Conservation (phyloP, 2,797 vertebrate genomes). For the Scyliorhinus canicula region DNA sequence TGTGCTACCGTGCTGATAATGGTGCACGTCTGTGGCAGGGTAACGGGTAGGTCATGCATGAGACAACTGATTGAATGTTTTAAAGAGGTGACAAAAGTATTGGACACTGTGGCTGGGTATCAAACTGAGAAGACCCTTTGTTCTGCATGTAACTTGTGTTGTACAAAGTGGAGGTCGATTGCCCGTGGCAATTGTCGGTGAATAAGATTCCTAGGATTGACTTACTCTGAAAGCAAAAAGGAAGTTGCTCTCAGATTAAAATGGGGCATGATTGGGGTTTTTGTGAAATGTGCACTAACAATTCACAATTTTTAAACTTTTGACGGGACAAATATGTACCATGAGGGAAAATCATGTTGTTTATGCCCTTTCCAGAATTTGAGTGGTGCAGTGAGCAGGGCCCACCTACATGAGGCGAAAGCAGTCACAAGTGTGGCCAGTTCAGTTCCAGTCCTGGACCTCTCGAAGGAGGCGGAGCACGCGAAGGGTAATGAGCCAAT, state of each 20-base stretch:
- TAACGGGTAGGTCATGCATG: too few species aligned
- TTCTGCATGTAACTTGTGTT: too few species aligned
- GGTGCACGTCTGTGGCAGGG: too few species aligned
- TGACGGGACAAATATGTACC: background rate
- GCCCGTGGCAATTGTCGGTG: conserved; percentile 46
- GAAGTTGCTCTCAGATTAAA: background rate
- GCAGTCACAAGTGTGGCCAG: background rate
- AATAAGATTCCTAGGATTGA: conserved; percentile 47
- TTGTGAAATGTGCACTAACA: background rate
- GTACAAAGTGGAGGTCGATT: too few species aligned
- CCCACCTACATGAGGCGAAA: background rate
- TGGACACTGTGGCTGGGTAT: too few species aligned
- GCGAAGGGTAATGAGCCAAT: conserved; percentile 49
- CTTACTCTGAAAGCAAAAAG: conserved; percentile 48
- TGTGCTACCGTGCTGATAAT: too few species aligned
- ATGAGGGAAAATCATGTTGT: background rate
- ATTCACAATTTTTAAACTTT: background rate
- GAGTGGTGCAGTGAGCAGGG: conserved; percentile 45
- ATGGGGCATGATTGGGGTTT: background rate
- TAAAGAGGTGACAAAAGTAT: too few species aligned
- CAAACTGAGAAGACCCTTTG: too few species aligned
- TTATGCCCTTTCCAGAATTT: conserved; percentile 7
- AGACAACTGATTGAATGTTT: too few species aligned
- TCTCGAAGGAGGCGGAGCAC: conserved; percentile 44
- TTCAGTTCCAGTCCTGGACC: background rate